A percentile compares a stretch with the other conserved stretches of the same genome.
phyloP scores from a whole-genome alignment of 2,888 invertebrate genomes.

The Leucania comma region DNA sequence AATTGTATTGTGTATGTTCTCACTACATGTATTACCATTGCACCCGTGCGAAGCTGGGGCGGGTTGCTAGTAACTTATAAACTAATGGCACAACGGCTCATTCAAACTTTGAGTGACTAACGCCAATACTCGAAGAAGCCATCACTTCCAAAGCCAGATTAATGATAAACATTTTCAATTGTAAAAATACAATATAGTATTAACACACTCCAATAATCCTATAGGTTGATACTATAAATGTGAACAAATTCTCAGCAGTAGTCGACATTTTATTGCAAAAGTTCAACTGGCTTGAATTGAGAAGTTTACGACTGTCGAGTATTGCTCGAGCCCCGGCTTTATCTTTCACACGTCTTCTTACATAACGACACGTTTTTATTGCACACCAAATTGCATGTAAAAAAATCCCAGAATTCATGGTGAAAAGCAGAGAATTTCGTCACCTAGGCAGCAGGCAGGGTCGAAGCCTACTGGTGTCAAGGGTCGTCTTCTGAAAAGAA shows the following conservation, averaged over 20 bases:
- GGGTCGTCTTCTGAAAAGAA: no score
- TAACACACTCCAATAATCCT: slow-evolving; percentile 27
- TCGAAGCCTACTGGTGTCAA: no score
- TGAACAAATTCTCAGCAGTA: slow-evolving; percentile 31
- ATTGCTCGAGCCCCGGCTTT: slow-evolving; percentile 38
- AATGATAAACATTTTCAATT: slow-evolving; percentile 31
- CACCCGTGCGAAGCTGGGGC: no score
- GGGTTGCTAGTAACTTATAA: no score
- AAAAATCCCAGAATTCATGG: slow-evolving; percentile 29
- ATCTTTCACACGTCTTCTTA: slow-evolving; percentile 61
- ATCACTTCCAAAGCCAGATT: not conserved
- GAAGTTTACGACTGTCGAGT: slow-evolving; percentile 61
- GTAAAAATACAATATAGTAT: slow-evolving; percentile 25
- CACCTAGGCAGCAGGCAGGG: slow-evolving; percentile 22
- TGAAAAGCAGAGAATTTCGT: slow-evolving; percentile 25
- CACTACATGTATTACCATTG: no score
- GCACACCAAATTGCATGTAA: slow-evolving; percentile 42
- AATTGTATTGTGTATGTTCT: no score
- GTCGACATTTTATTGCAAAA: slow-evolving; percentile 62
- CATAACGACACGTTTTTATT: slow-evolving; percentile 60
- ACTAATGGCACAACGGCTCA: not conserved
- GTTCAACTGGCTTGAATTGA: slow-evolving; percentile 57
- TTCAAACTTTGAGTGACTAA: not conserved
- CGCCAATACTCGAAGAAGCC: slow-evolving; percentile 6
- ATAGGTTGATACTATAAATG: slow-evolving; percentile 40